phyloP scores from a whole-genome alignment of 64 coral and sea anemone genomes.

The Acropora yongei region DNA sequence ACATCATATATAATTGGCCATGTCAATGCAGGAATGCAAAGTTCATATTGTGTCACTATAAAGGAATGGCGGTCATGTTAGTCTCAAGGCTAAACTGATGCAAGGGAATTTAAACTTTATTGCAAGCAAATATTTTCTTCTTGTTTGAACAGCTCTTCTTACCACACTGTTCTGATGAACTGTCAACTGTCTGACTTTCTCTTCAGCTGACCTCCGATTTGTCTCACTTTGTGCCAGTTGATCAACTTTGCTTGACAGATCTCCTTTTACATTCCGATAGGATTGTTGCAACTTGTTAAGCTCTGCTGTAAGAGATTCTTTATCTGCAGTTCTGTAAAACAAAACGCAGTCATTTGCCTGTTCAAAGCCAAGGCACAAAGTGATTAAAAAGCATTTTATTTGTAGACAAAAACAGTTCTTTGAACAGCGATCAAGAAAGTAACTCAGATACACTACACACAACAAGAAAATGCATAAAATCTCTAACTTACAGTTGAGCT shows the following conservation, averaged over 20 bases:
- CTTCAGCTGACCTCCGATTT: constrained; percentile 59
- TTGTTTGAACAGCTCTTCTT: background rate
- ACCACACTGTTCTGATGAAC: constrained; percentile 73
- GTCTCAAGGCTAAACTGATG: too few species aligned
- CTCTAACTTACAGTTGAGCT: constrained; percentile 79
- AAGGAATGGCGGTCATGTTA: too few species aligned
- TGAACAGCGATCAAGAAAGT: background rate
- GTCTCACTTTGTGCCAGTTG: constrained; percentile 63
- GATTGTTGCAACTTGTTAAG: constrained; percentile 82
- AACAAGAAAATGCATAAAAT: background rate
- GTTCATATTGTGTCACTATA: too few species aligned
- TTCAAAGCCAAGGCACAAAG: too few species aligned
- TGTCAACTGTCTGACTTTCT: constrained; percentile 45
- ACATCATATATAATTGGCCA: too few species aligned
- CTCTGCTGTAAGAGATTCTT: constrained; percentile 82
- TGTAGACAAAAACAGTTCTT: background rate
- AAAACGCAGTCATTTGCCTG: too few species aligned
- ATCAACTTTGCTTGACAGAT: constrained; percentile 49
- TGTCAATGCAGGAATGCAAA: too few species aligned
- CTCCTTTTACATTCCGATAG: constrained; percentile 73
- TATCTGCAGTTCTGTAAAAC: constrained; percentile 77
- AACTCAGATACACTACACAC: too few species aligned
- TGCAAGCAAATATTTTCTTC: too few species aligned
- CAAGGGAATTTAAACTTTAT: too few species aligned
- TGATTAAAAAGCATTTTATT: too few species aligned